These are phyloP conservation scores for Macrophya annulata DNA, from an alignment of 2,888 invertebrate species.

Conservation along the genomic window DNA sequence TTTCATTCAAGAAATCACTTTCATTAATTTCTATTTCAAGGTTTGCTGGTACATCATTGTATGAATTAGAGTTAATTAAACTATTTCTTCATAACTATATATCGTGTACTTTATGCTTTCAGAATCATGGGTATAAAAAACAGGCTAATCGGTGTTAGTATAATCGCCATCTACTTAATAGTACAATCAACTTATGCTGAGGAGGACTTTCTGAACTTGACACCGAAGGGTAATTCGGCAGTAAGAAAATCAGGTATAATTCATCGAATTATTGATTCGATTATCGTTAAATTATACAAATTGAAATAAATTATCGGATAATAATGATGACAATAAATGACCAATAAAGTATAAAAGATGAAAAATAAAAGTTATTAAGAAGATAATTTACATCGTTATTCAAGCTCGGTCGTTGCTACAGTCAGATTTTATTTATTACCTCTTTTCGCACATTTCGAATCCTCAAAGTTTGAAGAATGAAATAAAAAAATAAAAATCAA, in stretches of 20 bases:
- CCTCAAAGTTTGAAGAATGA: neutral
- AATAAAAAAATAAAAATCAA: too few relatives aligned
- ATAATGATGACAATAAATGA: neutral
- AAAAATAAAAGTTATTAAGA: neutral
- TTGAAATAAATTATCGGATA: neutral
- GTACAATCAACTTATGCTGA: neutral
- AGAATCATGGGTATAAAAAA: conserved; percentile 43
- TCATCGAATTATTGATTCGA: neutral
- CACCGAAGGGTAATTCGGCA: conserved; percentile 16
- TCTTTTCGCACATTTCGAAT: neutral
- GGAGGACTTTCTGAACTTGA: conserved; percentile 42
- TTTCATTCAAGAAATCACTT: neutral
- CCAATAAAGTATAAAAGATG: neutral
- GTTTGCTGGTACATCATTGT: neutral
- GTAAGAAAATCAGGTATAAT: conserved; percentile 6
- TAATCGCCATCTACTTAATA: conserved; percentile 2
- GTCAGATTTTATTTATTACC: neutral
- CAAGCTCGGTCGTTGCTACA: neutral
- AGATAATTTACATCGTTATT: neutral
- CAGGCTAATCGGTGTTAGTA: neutral
- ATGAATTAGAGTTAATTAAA: neutral
- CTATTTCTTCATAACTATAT: neutral
- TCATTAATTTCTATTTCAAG: neutral
- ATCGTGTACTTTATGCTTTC: neutral
- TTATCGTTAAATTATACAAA: neutral